A percentile compares a stretch with the other conserved stretches of the same genome.
phyloP scores from a whole-genome alignment of 2,797 vertebrate genomes.

The Sylvia borin region DNA sequence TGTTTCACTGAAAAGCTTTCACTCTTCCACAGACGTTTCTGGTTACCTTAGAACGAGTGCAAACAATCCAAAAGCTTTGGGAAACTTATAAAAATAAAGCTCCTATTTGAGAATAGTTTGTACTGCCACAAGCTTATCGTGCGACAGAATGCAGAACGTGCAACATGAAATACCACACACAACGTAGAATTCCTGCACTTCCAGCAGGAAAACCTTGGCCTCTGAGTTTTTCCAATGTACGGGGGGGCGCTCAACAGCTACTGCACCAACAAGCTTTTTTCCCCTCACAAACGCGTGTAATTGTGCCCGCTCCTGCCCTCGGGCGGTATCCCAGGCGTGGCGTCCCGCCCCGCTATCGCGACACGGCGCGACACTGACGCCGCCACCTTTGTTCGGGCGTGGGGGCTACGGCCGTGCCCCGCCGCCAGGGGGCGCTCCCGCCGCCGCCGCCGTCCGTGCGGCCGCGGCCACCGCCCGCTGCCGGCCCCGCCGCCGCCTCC shows the following conservation, averaged over 20 bases:
- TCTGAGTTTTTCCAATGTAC: rapidly evolving
- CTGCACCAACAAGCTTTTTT: neutral
- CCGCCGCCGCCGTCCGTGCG: neutral
- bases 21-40: rapidly evolving
- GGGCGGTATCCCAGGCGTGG: rapidly evolving
- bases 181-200: neutral
- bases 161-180: rapidly evolving
- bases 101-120: neutral
- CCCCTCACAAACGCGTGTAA: rapidly evolving
- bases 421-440: neutral
- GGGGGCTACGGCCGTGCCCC: neutral
- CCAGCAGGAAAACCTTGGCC: neutral
- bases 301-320: rapidly evolving
- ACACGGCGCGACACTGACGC: neutral
- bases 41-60: rapidly evolving
- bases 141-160: rapidly evolving
- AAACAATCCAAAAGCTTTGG: neutral
- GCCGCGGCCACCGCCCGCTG: neutral
- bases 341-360: neutral
- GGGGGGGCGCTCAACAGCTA: rapidly evolving
- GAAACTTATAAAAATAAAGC: rapidly evolving
- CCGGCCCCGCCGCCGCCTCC: neutral
- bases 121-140: rapidly evolving
- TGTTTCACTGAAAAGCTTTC: rapidly evolving
- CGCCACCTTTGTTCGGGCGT: neutral